Conservation (phyloP, 2,113 vertebrate genomes). For the Zosterops hypoxanthus region DNA sequence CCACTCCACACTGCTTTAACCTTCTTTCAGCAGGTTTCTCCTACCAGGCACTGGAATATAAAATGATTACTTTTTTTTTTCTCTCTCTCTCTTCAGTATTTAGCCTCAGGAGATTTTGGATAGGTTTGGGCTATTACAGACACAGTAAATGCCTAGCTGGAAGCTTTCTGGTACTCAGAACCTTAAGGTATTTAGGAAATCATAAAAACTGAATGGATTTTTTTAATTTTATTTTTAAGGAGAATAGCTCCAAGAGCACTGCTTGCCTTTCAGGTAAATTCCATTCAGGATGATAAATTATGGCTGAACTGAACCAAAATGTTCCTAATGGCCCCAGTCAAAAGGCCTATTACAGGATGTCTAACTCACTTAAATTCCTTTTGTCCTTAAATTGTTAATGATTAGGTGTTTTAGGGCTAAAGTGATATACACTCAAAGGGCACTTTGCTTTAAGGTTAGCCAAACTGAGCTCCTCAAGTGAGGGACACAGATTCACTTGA, state of each 20-base stretch:
- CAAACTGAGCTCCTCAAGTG: background rate
- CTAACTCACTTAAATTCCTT: conserved; percentile 76
- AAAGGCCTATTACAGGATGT: conserved; percentile 73
- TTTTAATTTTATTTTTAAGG: background rate
- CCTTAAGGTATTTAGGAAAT: conserved; percentile 45
- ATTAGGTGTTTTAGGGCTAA: conserved; percentile 62
- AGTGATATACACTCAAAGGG: conserved; percentile 41
- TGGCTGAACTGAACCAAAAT: conserved; percentile 64
- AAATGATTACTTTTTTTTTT: conserved; percentile 1
- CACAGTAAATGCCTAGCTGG: conserved; percentile 41
- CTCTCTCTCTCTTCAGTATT: background rate
- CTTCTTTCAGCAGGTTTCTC: conserved; percentile 20
- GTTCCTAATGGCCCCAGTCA: conserved; percentile 68
- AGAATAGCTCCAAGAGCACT: background rate
- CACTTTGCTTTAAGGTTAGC: conserved; percentile 65
- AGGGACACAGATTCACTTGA: background rate
- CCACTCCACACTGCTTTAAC: background rate
- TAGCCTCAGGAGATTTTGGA: conserved; percentile 48
- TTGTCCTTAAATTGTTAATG: conserved; percentile 70
- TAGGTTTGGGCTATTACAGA: conserved; percentile 46
- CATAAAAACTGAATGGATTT: conserved; percentile 25
- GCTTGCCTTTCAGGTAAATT: conserved; percentile 63
- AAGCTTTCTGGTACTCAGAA: conserved; percentile 43
- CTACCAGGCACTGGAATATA: conserved; percentile 12
- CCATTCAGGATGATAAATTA: conserved; percentile 64